phyloP scores from a whole-genome alignment of 2,797 vertebrate genomes.

The Sebastes taczanowskii region DNA sequence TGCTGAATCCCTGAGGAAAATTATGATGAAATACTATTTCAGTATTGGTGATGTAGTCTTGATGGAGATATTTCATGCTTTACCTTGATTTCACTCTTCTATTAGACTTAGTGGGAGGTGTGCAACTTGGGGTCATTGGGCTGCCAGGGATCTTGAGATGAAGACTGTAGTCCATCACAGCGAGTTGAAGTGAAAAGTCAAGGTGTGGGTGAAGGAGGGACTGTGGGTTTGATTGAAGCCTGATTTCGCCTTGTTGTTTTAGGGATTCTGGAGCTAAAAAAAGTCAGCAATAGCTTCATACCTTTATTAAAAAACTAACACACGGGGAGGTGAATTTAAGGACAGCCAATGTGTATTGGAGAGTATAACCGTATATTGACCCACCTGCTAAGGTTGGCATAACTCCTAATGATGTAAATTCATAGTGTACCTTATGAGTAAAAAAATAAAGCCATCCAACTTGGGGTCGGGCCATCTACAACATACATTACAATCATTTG shows the following conservation, averaged over 20 bases:
- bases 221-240: background rate
- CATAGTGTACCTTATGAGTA: background rate
- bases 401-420: background rate
- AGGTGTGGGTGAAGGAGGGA: background rate
- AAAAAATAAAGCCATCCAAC: background rate
- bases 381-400: background rate
- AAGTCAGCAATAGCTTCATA: no score
- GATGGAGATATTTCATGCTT: background rate
- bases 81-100: background rate
- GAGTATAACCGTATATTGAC: background rate
- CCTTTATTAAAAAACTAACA: no score
- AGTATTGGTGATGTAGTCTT: background rate
- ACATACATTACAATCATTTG: background rate
- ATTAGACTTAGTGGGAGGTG: background rate
- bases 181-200: background rate
- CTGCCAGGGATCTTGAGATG: background rate
- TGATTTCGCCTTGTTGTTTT: background rate
- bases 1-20: background rate
- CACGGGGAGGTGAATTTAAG: no score
- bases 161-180: background rate
- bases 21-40: background rate
- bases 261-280: background rate
- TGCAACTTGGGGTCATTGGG: no score
- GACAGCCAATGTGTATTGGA: background rate
- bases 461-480: background rate